Evolutionary conservation across 2,113 vertebrate species (phyloP).

Genomic region (Psilopogon haemacephalus): DNA sequence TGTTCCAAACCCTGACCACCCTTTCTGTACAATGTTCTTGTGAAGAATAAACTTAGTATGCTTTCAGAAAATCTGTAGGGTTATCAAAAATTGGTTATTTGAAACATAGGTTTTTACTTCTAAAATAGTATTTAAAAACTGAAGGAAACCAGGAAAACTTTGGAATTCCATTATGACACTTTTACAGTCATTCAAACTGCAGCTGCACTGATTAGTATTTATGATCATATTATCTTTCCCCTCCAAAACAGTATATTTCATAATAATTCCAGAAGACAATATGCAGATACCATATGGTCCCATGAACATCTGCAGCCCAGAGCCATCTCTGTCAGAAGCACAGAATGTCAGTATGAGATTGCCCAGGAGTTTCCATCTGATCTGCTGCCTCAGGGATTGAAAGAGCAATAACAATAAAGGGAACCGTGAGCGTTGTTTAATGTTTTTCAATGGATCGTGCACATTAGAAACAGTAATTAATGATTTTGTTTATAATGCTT

Average conservation of each 20-base stretch:
- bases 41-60: neutral
- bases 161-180: slow-evolving; percentile 11
- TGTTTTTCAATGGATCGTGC: slow-evolving; percentile 58
- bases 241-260: neutral
- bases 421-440: slow-evolving; percentile 60
- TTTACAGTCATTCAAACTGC: neutral
- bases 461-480: slow-evolving; percentile 72
- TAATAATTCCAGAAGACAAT: slow-evolving; percentile 44
- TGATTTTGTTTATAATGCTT: slow-evolving; percentile 72
- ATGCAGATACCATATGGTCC: slow-evolving; percentile 50
- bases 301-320: slow-evolving; percentile 40
- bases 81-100: neutral
- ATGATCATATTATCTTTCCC: neutral
- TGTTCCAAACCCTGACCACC: too few relatives aligned
- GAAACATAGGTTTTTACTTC: neutral
- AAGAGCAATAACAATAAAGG: slow-evolving; percentile 50
- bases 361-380: slow-evolving; percentile 40
- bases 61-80: neutral
- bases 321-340: slow-evolving; percentile 26
- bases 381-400: slow-evolving; percentile 16
- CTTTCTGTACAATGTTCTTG: neutral
- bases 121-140: neutral
- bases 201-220: slow-evolving; percentile 34
- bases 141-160: neutral
- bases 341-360: slow-evolving; percentile 4